These are phyloP conservation scores for Endotricha flammealis DNA, from an alignment of 2,888 invertebrate genomes.

Conservation along the genomic window DNA sequence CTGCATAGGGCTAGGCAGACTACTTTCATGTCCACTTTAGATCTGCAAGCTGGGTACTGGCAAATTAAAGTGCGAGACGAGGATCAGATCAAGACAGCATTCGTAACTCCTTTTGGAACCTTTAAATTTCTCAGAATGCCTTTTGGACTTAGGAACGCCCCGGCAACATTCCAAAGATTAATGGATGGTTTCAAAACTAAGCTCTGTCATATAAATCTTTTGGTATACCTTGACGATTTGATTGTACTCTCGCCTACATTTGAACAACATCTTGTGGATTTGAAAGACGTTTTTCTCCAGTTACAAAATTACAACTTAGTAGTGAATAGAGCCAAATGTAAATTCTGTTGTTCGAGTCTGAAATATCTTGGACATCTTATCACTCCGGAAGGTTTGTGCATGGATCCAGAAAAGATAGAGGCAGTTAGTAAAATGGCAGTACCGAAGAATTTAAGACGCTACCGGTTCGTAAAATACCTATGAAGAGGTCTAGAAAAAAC, in stretches of 20 bases:
- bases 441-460: too few relatives aligned
- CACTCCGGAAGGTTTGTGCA: conserved; percentile 24
- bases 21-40: conserved; percentile 26
- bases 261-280: conserved; percentile 26
- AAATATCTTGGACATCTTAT: too few relatives aligned
- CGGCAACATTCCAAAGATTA: conserved; percentile 28
- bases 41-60: conserved; percentile 28
- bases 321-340: conserved; percentile 21
- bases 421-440: conserved; percentile 11
- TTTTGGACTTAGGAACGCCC: too few relatives aligned
- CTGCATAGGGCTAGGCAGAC: conserved; percentile 29
- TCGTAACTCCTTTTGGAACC: conserved; percentile 31
- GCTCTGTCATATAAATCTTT: conserved; percentile 1
- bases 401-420: conserved; percentile 22
- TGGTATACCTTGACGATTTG: conserved; percentile 30
- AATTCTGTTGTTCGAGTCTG: conserved; percentile 18
- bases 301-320: conserved; percentile 23
- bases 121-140: too few relatives aligned
- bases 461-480: too few relatives aligned
- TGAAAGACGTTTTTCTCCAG: conserved; percentile 24
- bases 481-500: too few relatives aligned
- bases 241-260: conserved; percentile 26
- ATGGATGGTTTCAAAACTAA: conserved; percentile 13
- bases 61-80: conserved; percentile 22
- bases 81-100: conserved; percentile 32